Conservation (phyloP, 2,888 invertebrate genomes). For the Himalopsyche kuldschensis region DNA sequence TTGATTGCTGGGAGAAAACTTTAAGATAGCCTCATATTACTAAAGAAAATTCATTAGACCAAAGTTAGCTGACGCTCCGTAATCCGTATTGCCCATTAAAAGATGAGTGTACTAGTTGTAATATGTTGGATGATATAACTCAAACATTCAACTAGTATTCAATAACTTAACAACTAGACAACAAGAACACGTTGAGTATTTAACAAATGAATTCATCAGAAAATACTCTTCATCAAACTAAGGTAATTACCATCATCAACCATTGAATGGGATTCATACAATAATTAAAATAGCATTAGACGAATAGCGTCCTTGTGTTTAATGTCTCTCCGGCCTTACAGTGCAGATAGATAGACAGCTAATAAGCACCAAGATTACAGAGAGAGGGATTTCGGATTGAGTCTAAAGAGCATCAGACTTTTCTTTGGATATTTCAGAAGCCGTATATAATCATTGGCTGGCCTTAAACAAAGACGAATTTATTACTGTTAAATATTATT, state of each 20-base stretch:
- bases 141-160: background rate
- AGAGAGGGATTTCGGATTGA: conserved; percentile 39
- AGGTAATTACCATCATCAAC: conserved; percentile 7
- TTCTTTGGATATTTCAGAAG: conserved; percentile 48
- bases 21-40: conserved; percentile 40
- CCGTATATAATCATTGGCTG: conserved; percentile 54
- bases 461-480: conserved; percentile 23
- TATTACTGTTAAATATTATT: background rate
- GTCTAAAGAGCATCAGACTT: conserved; percentile 38
- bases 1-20: background rate
- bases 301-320: background rate
- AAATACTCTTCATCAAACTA: background rate
- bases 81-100: conserved; percentile 34
- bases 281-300: background rate
- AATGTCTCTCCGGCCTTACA: conserved; percentile 41
- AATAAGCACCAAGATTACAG: conserved; percentile 41
- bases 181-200: background rate
- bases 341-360: conserved; percentile 28
- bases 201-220: background rate
- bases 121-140: background rate
- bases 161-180: background rate
- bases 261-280: conserved; percentile 13
- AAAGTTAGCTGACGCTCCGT: conserved; percentile 12
- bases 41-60: conserved; percentile 40
- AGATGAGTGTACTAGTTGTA: conserved; percentile 2